A percentile compares a stretch with the other conserved stretches of the same genome.
Conservation (phyloP, 2,113 vertebrate species). For the Antidorcas marsupialis region DNA sequence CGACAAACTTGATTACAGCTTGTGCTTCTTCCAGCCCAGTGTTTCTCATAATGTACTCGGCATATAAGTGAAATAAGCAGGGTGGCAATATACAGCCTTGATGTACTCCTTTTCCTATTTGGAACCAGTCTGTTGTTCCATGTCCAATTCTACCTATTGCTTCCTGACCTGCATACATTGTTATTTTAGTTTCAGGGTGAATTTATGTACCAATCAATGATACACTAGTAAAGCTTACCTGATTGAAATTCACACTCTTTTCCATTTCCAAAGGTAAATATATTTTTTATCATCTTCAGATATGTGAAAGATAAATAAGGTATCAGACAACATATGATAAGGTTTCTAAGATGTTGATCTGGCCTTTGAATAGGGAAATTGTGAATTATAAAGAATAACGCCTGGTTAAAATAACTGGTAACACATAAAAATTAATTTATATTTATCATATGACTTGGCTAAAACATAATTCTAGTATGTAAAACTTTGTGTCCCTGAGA, state of each 20-base stretch:
- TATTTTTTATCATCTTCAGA: not conserved
- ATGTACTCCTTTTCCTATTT: no score
- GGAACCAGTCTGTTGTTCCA: no score
- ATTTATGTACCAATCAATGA: not conserved
- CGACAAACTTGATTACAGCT: accelerated
- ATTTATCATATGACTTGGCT: not conserved
- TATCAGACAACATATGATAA: not conserved
- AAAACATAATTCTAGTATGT: not conserved
- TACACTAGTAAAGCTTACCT: not conserved
- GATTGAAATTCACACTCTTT: not conserved
- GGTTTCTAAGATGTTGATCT: not conserved
- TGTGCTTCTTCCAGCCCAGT: no score
- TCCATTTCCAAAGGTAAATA: not conserved
- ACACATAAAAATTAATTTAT: not conserved
- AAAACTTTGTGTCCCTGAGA: not conserved
- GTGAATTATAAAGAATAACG: not conserved
- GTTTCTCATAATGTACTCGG: no score
- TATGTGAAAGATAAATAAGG: not conserved
- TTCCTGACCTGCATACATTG: not conserved
- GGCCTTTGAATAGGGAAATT: not conserved
- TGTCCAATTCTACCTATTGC: no score
- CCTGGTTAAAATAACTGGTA: not conserved
- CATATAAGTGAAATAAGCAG: no score
- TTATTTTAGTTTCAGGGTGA: not conserved
- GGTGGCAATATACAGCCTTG: no score